These are phyloP conservation scores for Aphidoletes aphidimyza DNA, from an alignment of 2,888 invertebrate genomes.

Conservation along the genomic window DNA sequence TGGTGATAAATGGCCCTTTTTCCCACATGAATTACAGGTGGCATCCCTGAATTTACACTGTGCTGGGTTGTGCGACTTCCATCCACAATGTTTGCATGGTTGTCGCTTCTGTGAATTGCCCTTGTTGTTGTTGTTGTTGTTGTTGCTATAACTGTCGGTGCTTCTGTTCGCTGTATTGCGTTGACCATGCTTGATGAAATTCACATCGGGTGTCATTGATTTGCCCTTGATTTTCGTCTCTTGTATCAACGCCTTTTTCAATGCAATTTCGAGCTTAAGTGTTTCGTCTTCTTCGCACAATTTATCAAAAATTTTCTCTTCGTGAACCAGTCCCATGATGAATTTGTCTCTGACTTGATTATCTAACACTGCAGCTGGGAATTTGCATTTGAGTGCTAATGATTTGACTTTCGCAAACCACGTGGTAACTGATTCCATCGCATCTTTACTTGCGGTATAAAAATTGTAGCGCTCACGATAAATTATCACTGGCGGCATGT, in stretches of 20 bases:
- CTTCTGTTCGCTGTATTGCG: too few species aligned
- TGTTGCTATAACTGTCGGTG: background rate
- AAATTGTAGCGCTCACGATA: background rate
- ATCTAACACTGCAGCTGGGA: background rate
- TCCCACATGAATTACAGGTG: constrained; percentile 54
- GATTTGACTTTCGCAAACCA: background rate
- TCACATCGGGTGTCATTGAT: background rate
- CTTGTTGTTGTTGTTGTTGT: background rate
- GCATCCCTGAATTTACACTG: constrained; percentile 54
- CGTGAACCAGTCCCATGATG: background rate
- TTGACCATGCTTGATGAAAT: background rate
- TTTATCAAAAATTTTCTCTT: too few species aligned
- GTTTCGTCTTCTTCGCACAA: constrained; percentile 45
- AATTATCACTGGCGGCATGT: constrained; percentile 5
- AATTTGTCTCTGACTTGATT: background rate
- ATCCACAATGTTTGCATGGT: constrained; percentile 16
- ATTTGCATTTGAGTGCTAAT: constrained; percentile 12
- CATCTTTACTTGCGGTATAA: background rate
- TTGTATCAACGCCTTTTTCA: background rate
- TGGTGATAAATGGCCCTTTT: constrained; percentile 55
- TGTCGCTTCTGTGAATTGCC: background rate
- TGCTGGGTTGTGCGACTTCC: background rate
- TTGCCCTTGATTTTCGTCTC: background rate
- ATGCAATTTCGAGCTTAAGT: background rate
- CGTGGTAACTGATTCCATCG: background rate